phyloP scores from a whole-genome alignment of 1,140 invertebrate species.

The Medauroidea extradentata region DNA sequence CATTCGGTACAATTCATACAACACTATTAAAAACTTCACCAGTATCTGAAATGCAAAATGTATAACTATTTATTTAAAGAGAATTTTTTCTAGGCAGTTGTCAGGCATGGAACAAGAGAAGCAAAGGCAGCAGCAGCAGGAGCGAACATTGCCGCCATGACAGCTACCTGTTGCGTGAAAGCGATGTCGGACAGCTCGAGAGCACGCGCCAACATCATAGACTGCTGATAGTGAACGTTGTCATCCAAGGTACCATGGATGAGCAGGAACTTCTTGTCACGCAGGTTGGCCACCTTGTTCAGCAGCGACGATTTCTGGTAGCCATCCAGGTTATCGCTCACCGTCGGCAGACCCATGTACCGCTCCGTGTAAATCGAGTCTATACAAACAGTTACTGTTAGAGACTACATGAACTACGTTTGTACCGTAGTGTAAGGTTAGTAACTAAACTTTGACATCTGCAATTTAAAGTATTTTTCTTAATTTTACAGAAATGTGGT shows the following conservation, averaged over 20 bases:
- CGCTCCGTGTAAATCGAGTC: constrained; percentile 66
- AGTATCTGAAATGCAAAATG: too few species aligned
- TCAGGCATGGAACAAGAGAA: too few species aligned
- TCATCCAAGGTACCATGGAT: constrained; percentile 62
- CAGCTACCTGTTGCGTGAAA: constrained; percentile 56
- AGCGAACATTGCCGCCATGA: too few species aligned
- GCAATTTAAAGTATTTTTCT: neutral
- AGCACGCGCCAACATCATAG: constrained; percentile 56
- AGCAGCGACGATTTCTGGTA: constrained; percentile 53
- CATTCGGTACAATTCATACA: too few species aligned
- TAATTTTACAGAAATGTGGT: neutral
- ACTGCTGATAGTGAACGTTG: constrained; percentile 66
- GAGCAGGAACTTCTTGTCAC: constrained; percentile 54
- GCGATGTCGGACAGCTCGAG: constrained; percentile 55
- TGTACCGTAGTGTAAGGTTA: too few species aligned
- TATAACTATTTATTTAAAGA: too few species aligned
- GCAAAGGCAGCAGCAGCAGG: too few species aligned
- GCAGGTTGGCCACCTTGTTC: constrained; percentile 47
- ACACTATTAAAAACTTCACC: too few species aligned
- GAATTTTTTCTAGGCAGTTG: too few species aligned
- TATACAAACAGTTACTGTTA: constrained; percentile 35
- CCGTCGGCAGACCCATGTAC: constrained; percentile 58
- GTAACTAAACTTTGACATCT: too few species aligned
- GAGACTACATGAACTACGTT: too few species aligned
- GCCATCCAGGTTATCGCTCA: constrained; percentile 50